Percentiles rank a stretch among this genome's conserved stretches.
phyloP scores from a whole-genome alignment of 2,888 invertebrate genomes.

The Pristionchus fissidentatus region DNA sequence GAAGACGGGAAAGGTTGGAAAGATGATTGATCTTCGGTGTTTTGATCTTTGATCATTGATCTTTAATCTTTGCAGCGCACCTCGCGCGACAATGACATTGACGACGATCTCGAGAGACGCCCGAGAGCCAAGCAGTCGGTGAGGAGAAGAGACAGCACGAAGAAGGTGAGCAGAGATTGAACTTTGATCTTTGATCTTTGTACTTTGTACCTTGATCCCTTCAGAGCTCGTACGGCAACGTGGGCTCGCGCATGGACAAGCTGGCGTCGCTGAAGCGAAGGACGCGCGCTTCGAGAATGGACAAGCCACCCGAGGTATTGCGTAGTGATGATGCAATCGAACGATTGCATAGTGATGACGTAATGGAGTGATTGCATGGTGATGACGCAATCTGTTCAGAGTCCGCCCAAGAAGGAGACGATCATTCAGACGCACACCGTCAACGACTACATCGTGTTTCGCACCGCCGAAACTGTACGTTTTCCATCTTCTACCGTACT shows the following conservation, averaged over 20 bases:
- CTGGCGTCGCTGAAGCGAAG: background rate
- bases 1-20: constrained; percentile 20
- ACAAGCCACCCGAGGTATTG: background rate
- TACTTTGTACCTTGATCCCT: too few relatives aligned
- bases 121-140: background rate
- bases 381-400: too few relatives aligned
- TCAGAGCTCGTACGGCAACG: background rate
- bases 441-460: constrained; percentile 25
- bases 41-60: constrained; percentile 20
- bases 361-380: background rate
- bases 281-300: constrained; percentile 12
- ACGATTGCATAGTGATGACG: background rate
- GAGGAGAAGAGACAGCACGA: background rate
- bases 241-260: background rate
- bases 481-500: background rate
- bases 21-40: too few relatives aligned
- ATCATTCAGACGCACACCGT: background rate
- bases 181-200: too few relatives aligned
- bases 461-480: background rate
- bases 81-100: background rate
- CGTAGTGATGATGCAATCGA: background rate
- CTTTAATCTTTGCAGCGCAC: background rate
- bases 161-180: background rate
- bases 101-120: background rate
- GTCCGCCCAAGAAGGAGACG: background rate